These are phyloP conservation scores for Chouioia cunea DNA, from an alignment of 2,888 invertebrate species.

Conservation along the genomic window DNA sequence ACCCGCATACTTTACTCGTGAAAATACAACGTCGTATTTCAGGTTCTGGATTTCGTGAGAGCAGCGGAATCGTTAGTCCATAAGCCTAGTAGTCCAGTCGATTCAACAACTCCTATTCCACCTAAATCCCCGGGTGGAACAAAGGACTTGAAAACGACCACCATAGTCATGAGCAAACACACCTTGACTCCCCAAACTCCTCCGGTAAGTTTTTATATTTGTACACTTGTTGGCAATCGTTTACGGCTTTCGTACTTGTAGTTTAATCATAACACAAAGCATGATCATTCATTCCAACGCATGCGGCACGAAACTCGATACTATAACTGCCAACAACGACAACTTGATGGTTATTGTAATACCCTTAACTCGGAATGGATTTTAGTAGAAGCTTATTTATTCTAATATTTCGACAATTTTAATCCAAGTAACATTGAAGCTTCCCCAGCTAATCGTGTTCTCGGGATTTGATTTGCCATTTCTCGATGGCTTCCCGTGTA, in stretches of 20 bases:
- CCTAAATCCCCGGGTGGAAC: constrained; percentile 83
- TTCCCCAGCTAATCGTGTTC: background rate
- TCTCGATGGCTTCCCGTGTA: constrained; percentile 4
- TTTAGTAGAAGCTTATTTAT: constrained; percentile 30
- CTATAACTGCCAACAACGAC: background rate
- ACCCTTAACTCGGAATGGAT: constrained; percentile 13
- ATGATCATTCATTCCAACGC: constrained; percentile 37
- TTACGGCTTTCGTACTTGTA: background rate
- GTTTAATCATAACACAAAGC: constrained; percentile 32
- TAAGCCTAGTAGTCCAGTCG: constrained; percentile 70
- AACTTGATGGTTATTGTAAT: constrained; percentile 11
- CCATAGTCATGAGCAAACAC: constrained; percentile 94
- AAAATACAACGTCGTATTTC: constrained; percentile 4
- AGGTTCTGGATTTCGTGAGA: constrained; percentile 91
- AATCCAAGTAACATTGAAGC: too few species aligned
- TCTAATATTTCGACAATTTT: too few species aligned
- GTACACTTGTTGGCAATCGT: background rate
- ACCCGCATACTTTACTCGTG: too few species aligned
- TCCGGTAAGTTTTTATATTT: constrained; percentile 70
- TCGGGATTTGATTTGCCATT: background rate
- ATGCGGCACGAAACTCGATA: constrained; percentile 37
- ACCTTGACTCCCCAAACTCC: constrained; percentile 82
- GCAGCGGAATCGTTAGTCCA: constrained; percentile 87
- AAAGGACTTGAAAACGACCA: constrained; percentile 86
- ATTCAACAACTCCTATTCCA: constrained; percentile 70